A percentile compares a stretch with the other conserved stretches of the same genome.
Conservation (phyloP, 2,888 invertebrate genomes). For the Melieria crassipennis region DNA sequence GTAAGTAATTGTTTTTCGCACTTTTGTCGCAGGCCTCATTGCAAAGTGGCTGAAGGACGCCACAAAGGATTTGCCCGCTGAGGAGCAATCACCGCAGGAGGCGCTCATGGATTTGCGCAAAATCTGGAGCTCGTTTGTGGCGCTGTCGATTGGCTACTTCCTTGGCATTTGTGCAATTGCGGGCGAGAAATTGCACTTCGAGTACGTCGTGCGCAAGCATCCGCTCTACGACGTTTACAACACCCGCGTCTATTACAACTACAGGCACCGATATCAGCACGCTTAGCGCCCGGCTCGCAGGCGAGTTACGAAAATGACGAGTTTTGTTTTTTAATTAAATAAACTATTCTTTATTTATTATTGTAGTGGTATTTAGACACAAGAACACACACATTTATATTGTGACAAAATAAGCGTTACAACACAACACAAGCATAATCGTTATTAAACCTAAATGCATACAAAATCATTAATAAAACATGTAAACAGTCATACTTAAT, state of each 20-base stretch:
- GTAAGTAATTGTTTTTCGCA: background rate
- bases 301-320: background rate
- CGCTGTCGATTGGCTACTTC: slow-evolving; percentile 76
- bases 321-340: background rate
- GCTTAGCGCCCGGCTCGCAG: slow-evolving; percentile 25
- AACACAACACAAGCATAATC: background rate
- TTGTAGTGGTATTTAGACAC: slow-evolving; percentile 16
- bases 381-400: slow-evolving; percentile 24
- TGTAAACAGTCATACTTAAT: background rate
- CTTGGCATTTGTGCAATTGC: slow-evolving; percentile 70
- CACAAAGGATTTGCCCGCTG: slow-evolving; percentile 70
- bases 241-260: slow-evolving; percentile 59
- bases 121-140: slow-evolving; percentile 80
- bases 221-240: slow-evolving; percentile 76
- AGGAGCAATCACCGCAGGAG: slow-evolving; percentile 73
- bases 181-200: slow-evolving; percentile 76
- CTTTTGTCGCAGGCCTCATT: slow-evolving; percentile 71
- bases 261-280: slow-evolving; percentile 49
- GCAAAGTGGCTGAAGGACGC: slow-evolving; percentile 83
- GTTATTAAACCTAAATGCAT: background rate
- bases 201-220: slow-evolving; percentile 72
- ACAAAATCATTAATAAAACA: background rate
- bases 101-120: slow-evolving; percentile 82
- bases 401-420: background rate
- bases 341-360: background rate